phyloP scores from a whole-genome alignment of 2,888 invertebrate species.

The Mechanitis mazaeus region DNA sequence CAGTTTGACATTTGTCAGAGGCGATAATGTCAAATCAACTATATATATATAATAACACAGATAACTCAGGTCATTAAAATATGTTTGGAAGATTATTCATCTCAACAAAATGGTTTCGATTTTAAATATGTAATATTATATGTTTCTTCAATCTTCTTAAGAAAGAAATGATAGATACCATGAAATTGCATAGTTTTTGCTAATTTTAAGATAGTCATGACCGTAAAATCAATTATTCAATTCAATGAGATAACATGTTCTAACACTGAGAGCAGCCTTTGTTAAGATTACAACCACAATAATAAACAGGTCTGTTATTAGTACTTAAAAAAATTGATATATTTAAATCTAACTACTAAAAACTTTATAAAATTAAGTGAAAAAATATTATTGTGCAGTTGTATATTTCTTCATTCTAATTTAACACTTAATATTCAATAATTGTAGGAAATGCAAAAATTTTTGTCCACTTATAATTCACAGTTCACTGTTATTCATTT shows the following conservation, averaged over 20 bases:
- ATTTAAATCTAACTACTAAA: not conserved
- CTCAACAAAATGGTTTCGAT: not conserved
- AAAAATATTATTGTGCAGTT: constrained; percentile 2
- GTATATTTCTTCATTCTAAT: not conserved
- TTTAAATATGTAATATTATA: not conserved
- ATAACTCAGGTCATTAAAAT: not conserved
- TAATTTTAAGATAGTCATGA: not conserved
- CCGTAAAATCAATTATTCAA: no score
- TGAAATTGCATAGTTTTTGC: not conserved
- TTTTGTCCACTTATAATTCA: constrained; percentile 1
- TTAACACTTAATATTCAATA: constrained; percentile 1
- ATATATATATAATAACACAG: not conserved
- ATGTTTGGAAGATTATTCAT: not conserved
- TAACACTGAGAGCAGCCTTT: no score
- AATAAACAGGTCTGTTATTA: no score
- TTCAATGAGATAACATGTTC: no score
- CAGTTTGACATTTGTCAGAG: constrained; percentile 4
- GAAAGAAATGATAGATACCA: not conserved
- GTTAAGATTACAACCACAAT: no score
- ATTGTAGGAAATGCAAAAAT: not conserved
- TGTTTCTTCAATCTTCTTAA: not conserved
- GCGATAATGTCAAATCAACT: not conserved
- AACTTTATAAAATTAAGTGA: not conserved
- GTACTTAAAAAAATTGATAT: no score
- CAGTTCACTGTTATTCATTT: constrained; percentile 1